These are phyloP conservation scores for Pristiophorus japonicus DNA, from an alignment of 2,113 vertebrate species.

Conservation along the genomic window DNA sequence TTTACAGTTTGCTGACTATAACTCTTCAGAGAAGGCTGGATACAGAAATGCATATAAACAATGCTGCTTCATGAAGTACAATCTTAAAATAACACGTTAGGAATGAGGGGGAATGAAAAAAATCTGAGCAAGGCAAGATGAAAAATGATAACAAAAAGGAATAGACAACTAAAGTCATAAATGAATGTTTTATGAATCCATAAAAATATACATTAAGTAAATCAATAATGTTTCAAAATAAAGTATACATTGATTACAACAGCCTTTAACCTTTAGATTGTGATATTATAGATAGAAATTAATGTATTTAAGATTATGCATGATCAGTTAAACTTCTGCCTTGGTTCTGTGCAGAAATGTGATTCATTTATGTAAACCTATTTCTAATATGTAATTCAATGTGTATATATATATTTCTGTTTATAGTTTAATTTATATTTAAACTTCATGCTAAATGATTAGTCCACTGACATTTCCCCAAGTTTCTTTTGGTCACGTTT, in stretches of 20 bases:
- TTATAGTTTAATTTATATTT: neutral
- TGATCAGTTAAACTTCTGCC: neutral
- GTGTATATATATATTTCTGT: neutral
- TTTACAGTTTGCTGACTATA: too few species aligned
- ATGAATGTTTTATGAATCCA: neutral
- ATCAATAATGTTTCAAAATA: neutral
- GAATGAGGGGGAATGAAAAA: neutral
- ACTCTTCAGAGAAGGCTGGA: neutral
- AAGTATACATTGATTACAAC: neutral
- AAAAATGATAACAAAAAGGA: constrained; percentile 1
- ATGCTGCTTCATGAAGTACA: neutral
- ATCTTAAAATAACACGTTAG: neutral
- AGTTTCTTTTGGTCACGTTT: neutral
- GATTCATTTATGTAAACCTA: neutral
- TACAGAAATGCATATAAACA: neutral
- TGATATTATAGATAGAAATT: neutral
- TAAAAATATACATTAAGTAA: neutral
- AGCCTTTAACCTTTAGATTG: constrained; percentile 9
- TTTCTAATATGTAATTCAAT: neutral
- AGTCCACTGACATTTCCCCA: neutral
- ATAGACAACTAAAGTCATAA: constrained; percentile 19
- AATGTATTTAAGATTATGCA: neutral
- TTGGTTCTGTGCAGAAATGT: neutral
- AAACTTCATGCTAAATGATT: neutral
- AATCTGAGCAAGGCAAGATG: neutral